Percentiles rank a stretch among this genome's conserved stretches.
Conservation (phyloP, 2,888 invertebrate genomes). For the Mamestra brassicae region DNA sequence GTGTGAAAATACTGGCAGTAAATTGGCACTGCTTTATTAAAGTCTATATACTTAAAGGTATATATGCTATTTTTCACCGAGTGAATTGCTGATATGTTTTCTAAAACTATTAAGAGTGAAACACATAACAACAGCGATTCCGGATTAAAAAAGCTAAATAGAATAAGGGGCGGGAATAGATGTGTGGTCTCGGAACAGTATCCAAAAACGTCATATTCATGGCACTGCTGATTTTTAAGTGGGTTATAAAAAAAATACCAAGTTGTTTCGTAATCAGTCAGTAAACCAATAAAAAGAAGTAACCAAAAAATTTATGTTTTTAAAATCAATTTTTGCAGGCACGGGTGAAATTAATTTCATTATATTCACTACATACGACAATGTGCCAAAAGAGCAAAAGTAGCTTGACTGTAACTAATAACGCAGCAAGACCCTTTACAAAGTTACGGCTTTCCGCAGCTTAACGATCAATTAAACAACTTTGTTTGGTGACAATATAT, state of each 20-base stretch:
- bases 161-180: neutral
- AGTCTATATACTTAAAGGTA: too few relatives aligned
- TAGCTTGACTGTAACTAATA: neutral
- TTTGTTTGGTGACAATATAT: constrained; percentile 9
- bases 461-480: constrained; percentile 20
- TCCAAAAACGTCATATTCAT: neutral
- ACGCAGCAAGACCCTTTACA: constrained; percentile 13
- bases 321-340: neutral
- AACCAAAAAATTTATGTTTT: neutral
- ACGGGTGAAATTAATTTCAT: neutral
- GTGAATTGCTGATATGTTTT: neutral
- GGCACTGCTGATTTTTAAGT: neutral
- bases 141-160: neutral
- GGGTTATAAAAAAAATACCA: too few relatives aligned
- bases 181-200: neutral
- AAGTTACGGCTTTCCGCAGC: constrained; percentile 8
- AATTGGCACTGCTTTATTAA: too few relatives aligned
- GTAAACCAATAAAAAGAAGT: neutral
- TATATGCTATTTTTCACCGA: too few relatives aligned
- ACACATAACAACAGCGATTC: neutral
- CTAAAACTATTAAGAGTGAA: neutral
- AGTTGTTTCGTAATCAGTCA: too few relatives aligned
- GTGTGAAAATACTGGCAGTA: too few relatives aligned
- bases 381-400: neutral
- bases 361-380: neutral